phyloP scores from a whole-genome alignment of 2,797 vertebrate genomes.

The Pipistrellus nathusii region DNA sequence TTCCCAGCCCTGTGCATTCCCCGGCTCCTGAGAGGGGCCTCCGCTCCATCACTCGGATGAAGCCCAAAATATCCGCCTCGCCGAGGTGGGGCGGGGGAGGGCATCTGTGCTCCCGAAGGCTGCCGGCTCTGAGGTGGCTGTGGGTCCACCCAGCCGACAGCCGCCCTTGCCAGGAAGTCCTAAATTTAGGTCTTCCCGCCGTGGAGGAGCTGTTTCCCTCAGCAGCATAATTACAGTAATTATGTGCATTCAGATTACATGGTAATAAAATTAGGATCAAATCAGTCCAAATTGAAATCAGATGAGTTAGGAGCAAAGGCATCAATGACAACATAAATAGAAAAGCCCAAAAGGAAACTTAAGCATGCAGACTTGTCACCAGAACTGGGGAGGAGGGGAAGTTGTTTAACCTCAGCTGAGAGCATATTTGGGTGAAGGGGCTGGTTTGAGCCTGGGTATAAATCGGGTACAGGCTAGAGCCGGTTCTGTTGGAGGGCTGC shows the following conservation, averaged over 20 bases:
- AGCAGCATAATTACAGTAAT: constrained; percentile 90
- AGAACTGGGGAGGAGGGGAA: not conserved
- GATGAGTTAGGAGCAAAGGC: constrained; percentile 87
- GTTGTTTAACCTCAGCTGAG: not conserved
- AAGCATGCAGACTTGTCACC: constrained; percentile 47
- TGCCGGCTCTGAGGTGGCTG: constrained; percentile 52
- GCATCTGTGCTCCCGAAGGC: constrained; percentile 45
- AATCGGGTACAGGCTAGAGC: not conserved
- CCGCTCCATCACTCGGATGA: not conserved
- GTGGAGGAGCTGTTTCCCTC: constrained; percentile 86
- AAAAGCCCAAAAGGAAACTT: constrained; percentile 77
- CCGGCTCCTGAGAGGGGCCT: not conserved
- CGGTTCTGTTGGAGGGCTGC: not conserved
- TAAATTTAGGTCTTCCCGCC: constrained; percentile 83
- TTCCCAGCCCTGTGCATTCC: not conserved
- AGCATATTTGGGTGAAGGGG: not conserved
- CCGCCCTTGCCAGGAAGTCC: constrained; percentile 79
- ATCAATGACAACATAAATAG: constrained; percentile 91
- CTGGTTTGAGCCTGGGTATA: not conserved
- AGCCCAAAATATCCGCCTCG: constrained; percentile 24
- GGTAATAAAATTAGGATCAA: constrained; percentile 91
- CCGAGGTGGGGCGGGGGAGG: not conserved
- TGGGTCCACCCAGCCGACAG: constrained; percentile 64
- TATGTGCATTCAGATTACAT: constrained; percentile 91
- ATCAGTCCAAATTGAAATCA: constrained; percentile 91